A percentile compares a stretch with the other conserved stretches of the same genome.
Conservation (phyloP, 37 sponge, comb jelly and placozoan genomes). For the Hormiphora californensis region DNA sequence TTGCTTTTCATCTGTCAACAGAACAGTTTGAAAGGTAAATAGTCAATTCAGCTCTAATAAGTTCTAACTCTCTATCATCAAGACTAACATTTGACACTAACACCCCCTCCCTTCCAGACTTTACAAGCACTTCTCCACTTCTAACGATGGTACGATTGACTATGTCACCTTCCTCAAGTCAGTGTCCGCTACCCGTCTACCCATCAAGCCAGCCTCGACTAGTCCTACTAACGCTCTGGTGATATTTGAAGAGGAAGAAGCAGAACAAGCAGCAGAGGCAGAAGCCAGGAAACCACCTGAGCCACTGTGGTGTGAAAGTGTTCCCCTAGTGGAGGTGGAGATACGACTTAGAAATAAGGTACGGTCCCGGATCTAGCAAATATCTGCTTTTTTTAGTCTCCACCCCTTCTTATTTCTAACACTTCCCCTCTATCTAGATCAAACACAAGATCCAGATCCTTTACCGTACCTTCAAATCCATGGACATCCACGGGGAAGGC, state of each 20-base stretch:
- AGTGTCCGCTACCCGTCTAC: conserved; percentile 33
- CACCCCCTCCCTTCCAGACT: neutral
- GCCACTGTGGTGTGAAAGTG: conserved; percentile 42
- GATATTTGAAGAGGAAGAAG: conserved; percentile 25
- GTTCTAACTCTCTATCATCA: too few relatives aligned
- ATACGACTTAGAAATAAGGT: conserved; percentile 49
- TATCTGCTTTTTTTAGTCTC: neutral
- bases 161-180: conserved; percentile 26
- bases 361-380: neutral
- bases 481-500: conserved; percentile 42
- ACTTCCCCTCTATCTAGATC: neutral
- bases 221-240: conserved; percentile 21
- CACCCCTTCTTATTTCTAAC: neutral
- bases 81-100: neutral
- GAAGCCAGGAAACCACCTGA: neutral
- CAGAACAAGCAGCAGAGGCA: neutral
- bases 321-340: conserved; percentile 35
- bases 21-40: conserved; percentile 33
- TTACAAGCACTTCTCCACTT: neutral
- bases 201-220: conserved; percentile 35
- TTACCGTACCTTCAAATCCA: conserved; percentile 37
- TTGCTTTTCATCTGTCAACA: conserved; percentile 34
- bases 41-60: neutral
- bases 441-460: conserved; percentile 41
- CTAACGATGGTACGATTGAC: conserved; percentile 6